Evolutionary conservation across 2,797 vertebrate species (phyloP).

Genomic region (Knipowitschia caucasica): DNA sequence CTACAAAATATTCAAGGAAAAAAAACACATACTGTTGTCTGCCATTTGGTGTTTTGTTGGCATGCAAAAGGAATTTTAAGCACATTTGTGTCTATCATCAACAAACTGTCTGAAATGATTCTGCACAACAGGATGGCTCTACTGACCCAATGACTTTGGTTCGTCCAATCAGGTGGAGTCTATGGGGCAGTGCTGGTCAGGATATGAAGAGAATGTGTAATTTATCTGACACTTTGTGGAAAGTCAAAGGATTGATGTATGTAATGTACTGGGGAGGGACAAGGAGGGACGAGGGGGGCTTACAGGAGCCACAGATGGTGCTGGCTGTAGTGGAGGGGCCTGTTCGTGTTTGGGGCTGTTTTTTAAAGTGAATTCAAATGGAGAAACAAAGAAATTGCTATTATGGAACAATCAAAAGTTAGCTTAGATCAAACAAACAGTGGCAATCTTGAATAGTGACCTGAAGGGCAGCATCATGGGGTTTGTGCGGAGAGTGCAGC

Average conservation of each 20-base stretch:
- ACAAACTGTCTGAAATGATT: conserved; percentile 59
- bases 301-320: conserved; percentile 66
- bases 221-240: conserved; percentile 40
- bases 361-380: conserved; percentile 48
- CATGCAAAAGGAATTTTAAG: conserved; percentile 80
- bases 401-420: conserved; percentile 67
- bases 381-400: conserved; percentile 45
- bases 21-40: conserved; percentile 53
- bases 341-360: too few species aligned
- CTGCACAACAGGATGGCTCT: conserved; percentile 64
- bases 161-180: conserved; percentile 48
- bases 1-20: conserved; percentile 43
- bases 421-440: conserved; percentile 31
- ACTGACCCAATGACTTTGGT: conserved; percentile 54
- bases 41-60: conserved; percentile 76
- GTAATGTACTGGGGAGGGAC: conserved; percentile 46
- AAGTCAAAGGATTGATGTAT: conserved; percentile 38
- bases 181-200: conserved; percentile 40
- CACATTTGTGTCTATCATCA: conserved; percentile 77
- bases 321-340: conserved; percentile 29
- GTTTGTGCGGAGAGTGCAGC: conserved; percentile 38
- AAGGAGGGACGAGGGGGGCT: conserved; percentile 42
- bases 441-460: conserved; percentile 66
- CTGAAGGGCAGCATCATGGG: conserved; percentile 50
- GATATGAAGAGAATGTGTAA: conserved; percentile 54